phyloP scores from a whole-genome alignment of 2,888 invertebrate species.

The Myopa testacea region DNA sequence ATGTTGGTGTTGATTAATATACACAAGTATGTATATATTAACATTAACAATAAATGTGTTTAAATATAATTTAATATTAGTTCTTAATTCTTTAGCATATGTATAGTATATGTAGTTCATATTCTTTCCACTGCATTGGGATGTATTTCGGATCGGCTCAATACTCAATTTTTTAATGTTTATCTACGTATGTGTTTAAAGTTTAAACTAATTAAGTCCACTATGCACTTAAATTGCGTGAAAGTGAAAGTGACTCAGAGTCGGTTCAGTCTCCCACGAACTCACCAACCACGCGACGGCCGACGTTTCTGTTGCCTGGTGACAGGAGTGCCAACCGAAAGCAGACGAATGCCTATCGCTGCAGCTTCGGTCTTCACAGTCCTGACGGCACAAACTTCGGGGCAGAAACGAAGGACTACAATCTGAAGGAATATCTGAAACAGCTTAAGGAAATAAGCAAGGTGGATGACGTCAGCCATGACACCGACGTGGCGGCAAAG shows the following conservation, averaged over 20 bases:
- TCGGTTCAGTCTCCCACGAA: constrained; percentile 84
- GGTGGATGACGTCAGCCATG: constrained; percentile 68
- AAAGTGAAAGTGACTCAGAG: constrained; percentile 88
- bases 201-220: neutral
- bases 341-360: constrained; percentile 69
- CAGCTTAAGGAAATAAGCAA: constrained; percentile 74
- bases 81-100: neutral
- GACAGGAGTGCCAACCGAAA: constrained; percentile 46
- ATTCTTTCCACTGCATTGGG: constrained; percentile 21
- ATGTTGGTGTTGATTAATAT: neutral
- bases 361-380: constrained; percentile 87
- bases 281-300: constrained; percentile 76
- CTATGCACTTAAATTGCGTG: constrained; percentile 1
- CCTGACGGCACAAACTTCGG: constrained; percentile 74
- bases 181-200: constrained; percentile 14
- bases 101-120: neutral
- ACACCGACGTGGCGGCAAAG: constrained; percentile 66
- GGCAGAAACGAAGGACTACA: constrained; percentile 73
- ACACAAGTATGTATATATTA: neutral
- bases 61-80: constrained; percentile 13
- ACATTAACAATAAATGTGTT: constrained; percentile 15
- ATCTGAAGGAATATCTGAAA: constrained; percentile 76
- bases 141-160: constrained; percentile 3
- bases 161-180: neutral
- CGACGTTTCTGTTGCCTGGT: constrained; percentile 54